Base-by-base conservation (phyloP, 1,140 invertebrate genomes). In the Orchestia grillus region DNA sequence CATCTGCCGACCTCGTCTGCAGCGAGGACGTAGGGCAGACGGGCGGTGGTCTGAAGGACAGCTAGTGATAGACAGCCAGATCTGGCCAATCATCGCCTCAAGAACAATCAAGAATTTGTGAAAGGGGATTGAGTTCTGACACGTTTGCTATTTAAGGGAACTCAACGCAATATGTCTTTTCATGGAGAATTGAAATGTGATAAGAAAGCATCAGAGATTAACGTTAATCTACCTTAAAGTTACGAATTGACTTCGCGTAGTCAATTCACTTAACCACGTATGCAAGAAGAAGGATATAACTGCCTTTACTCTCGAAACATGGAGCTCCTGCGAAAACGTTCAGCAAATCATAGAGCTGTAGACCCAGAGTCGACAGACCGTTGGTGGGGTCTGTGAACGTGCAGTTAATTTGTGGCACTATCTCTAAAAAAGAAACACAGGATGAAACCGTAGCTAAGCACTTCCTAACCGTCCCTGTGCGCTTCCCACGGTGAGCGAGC, bases 1-100 rank as follows among this genome's bases (percentile, higher is more conserved):
- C 92, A 94, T 94, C 92, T 94, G 92, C 40, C 44, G 43, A 44
- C 88, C 88, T 90, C 88, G 43, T 90, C 88, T 90, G 88, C 88
- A 90, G 88, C 88, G 88, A 16, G 41, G 41, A 90, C 43, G 8
- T 8, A 41, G 62, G 62, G 28, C 62, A 77, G 62, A 43, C 41
- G 36, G 41, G 42, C 88, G 88, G 88, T 41, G 42, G 88, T 41
- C 42, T 90, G 41, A 90, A 90, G 88, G 88, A 90, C 88, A 42
- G n/a, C 4, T 90, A 41, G 62, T 36, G 62, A 15, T 28, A 28
- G 62, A 36, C 62, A 77, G 62, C 28, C 1, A 15, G 62, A 77
- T 77, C 62, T 77, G 62, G 11, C 28, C 62, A 19, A 36, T 77
- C 62, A 77, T 77, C 62, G 62, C 62, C 11, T 77, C 62, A 77